phyloP scores from a whole-genome alignment of 2,113 vertebrate genomes.

The Crotalus horridus region DNA sequence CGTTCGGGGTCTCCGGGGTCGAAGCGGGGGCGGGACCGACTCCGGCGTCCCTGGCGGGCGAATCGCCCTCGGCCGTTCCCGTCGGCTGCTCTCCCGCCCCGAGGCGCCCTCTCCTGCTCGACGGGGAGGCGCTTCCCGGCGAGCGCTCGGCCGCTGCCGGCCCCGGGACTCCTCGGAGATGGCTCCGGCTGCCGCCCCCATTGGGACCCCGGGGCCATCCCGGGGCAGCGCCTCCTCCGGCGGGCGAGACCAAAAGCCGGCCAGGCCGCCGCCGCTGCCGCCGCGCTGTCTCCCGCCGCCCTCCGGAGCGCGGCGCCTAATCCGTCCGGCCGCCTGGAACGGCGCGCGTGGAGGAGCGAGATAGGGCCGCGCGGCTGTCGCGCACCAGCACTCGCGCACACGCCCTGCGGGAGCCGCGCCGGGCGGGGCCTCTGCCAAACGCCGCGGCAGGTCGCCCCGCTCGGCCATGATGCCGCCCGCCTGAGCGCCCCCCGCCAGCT shows the following conservation, averaged over 20 bases:
- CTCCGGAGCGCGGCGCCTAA: not conserved
- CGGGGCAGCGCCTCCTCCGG: not conserved
- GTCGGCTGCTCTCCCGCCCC: not conserved
- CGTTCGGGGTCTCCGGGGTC: not conserved
- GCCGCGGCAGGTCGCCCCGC: not conserved
- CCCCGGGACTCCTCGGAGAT: not conserved
- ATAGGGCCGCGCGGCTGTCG: not conserved
- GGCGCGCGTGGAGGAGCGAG: slow-evolving; percentile 12
- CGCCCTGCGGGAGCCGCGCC: not conserved
- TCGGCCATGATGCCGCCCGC: not conserved
- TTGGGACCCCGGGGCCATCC: not conserved
- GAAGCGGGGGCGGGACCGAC: too few species aligned
- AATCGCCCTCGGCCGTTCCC: too few species aligned
- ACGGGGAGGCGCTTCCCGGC: not conserved
- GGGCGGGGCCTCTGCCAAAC: not conserved
- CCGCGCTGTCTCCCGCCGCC: not conserved
- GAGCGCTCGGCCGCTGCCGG: too few species aligned
- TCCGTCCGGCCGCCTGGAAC: not conserved
- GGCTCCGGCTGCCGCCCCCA: not conserved
- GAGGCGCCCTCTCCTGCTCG: not conserved
- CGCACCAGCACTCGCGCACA: not conserved
- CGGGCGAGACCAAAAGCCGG: not conserved
- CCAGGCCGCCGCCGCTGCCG: not conserved
- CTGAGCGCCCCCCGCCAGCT: too few species aligned
- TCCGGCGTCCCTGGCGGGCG: too few species aligned